These are phyloP conservation scores for Crenichthys baileyi DNA, from an alignment of 2,797 vertebrate species.

Conservation along the genomic window DNA sequence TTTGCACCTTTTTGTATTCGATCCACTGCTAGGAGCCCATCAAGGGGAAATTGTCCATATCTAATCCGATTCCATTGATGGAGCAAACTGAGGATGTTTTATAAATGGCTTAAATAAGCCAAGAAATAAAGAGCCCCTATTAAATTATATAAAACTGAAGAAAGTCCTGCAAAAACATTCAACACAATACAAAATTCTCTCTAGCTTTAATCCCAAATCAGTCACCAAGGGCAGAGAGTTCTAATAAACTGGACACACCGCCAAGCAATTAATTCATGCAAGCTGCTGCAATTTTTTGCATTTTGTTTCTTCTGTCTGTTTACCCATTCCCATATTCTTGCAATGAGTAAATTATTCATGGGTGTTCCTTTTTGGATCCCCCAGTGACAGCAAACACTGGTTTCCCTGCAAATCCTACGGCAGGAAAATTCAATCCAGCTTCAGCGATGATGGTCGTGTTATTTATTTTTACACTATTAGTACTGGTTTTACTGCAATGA, in stretches of 20 bases:
- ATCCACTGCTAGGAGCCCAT: too few species aligned
- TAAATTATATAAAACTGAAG: conserved; percentile 18
- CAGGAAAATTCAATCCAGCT: conserved; percentile 23
- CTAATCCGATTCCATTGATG: not conserved
- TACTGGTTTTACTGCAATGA: not conserved
- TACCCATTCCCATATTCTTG: conserved; percentile 64
- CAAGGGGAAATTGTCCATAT: not conserved
- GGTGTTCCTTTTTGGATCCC: conserved; percentile 56
- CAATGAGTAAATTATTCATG: conserved; percentile 68
- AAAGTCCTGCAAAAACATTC: conserved; percentile 19
- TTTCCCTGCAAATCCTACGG: conserved; percentile 36
- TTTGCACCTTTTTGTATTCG: too few species aligned
- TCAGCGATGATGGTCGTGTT: not conserved
- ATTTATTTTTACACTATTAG: not conserved
- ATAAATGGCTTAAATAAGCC: conserved; percentile 12
- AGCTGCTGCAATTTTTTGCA: conserved; percentile 59
- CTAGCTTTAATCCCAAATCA: conserved; percentile 29
- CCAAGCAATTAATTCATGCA: conserved; percentile 51
- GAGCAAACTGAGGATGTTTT: conserved; percentile 1
- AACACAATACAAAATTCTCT: conserved; percentile 13
- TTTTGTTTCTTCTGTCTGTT: conserved; percentile 71
- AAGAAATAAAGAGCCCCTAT: conserved; percentile 19
- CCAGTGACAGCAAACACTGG: conserved; percentile 39
- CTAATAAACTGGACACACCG: conserved; percentile 15
- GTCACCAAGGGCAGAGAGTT: conserved; percentile 41